These are phyloP conservation scores for Nasonia longicornis DNA, from an alignment of 1,140 invertebrate genomes.

Conservation along the genomic window DNA sequence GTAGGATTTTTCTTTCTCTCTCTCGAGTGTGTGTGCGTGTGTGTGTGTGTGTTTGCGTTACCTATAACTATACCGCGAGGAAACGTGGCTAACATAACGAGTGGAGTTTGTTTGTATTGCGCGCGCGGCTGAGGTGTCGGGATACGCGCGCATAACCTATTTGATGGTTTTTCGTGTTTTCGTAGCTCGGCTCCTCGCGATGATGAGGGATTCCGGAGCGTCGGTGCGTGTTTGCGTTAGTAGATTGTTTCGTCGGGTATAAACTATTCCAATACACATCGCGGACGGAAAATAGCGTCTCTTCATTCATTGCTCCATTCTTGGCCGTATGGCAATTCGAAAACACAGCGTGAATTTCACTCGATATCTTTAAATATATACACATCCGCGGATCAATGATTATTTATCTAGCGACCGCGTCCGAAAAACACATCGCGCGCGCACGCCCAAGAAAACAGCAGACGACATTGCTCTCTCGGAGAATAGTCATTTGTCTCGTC, in stretches of 20 bases:
- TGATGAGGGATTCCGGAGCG: background rate
- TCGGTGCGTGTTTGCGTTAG: too few relatives aligned
- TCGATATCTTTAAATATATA: background rate
- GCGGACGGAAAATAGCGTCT: too few relatives aligned
- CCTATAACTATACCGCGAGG: too few relatives aligned
- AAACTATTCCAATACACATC: too few relatives aligned
- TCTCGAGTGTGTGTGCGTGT: too few relatives aligned
- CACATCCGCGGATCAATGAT: background rate
- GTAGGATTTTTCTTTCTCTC: conserved; percentile 65
- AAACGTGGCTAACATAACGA: background rate
- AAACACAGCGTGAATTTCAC: too few relatives aligned
- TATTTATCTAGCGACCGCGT: background rate
- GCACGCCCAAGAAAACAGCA: background rate
- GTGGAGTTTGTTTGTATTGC: background rate
- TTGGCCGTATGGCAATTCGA: too few relatives aligned
- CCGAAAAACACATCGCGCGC: background rate
- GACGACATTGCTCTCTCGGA: background rate
- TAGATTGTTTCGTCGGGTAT: too few relatives aligned
- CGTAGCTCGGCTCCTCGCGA: background rate
- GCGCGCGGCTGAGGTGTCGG: too few relatives aligned
- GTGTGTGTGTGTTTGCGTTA: too few relatives aligned
- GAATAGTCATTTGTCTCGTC: conserved; percentile 3
- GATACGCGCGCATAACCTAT: background rate
- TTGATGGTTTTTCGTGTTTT: background rate
- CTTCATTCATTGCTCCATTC: too few relatives aligned